phyloP scores from a whole-genome alignment of 2,113 vertebrate genomes.

The Psilopsiagon aurifrons region DNA sequence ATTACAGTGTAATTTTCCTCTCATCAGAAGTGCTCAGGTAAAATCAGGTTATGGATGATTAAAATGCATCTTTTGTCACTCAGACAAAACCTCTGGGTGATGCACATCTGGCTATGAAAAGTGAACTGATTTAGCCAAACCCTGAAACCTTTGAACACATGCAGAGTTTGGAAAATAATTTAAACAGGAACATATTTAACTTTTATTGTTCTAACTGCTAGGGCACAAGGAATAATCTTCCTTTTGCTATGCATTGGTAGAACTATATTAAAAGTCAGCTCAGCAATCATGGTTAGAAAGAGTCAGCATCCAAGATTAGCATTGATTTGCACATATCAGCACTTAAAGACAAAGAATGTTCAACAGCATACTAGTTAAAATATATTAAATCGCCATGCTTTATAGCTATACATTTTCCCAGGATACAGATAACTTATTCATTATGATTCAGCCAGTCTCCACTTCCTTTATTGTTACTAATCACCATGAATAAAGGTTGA shows the following conservation, averaged over 20 bases:
- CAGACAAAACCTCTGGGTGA: background rate
- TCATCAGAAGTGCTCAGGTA: background rate
- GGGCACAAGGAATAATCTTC: background rate
- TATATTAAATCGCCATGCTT: background rate
- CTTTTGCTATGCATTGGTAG: background rate
- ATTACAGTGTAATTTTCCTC: background rate
- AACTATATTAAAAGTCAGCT: background rate
- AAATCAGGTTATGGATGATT: background rate
- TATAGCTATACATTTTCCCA: background rate
- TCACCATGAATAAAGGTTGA: background rate
- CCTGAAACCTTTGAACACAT: background rate
- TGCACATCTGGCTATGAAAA: background rate
- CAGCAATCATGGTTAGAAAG: background rate
- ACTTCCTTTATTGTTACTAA: background rate
- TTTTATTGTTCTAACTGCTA: background rate
- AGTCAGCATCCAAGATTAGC: background rate
- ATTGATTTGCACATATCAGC: background rate
- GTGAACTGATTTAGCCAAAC: background rate
- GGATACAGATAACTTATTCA: background rate
- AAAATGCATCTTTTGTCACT: background rate
- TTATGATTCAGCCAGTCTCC: background rate
- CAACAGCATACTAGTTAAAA: background rate
- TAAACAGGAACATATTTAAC: background rate
- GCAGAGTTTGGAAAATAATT: background rate
- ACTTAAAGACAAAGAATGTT: background rate